A percentile compares a stretch with the other conserved stretches of the same genome.
Conservation (phyloP, 1,140 invertebrate species). For the Gyrodactylus bullatarudis region DNA sequence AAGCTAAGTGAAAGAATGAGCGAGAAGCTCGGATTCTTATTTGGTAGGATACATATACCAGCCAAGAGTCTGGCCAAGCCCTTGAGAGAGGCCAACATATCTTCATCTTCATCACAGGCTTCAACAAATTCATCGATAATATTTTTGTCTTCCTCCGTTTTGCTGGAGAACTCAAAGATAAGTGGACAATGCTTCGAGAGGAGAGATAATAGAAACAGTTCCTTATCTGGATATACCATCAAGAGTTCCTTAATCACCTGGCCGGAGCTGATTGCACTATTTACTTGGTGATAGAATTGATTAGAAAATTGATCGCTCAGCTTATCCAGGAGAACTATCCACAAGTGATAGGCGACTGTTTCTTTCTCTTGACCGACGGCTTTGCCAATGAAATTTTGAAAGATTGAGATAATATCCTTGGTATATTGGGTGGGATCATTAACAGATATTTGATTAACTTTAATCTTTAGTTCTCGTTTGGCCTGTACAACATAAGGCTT, state of each 20-base stretch:
- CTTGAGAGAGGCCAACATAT: neutral
- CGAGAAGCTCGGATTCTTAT: neutral
- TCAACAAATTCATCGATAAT: neutral
- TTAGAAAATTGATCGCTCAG: neutral
- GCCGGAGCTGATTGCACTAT: neutral
- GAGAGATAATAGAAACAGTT: neutral
- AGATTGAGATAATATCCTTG: neutral
- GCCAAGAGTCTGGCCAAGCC: neutral
- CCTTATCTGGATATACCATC: neutral
- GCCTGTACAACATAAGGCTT: neutral
- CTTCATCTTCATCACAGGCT: neutral
- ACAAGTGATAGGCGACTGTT: neutral
- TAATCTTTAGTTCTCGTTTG: neutral
- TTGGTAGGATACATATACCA: neutral
- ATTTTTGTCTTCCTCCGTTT: neutral
- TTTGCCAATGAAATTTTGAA: neutral
- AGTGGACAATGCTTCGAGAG: neutral
- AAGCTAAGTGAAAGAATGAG: neutral
- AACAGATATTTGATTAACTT: neutral
- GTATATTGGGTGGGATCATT: neutral
- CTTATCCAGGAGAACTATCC: neutral
- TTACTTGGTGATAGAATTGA: neutral
- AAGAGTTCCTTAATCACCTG: neutral
- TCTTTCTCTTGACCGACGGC: neutral
- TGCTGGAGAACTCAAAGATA: neutral